phyloP scores from a whole-genome alignment of 2,797 vertebrate species.

The Rhynchotus rufescens region DNA sequence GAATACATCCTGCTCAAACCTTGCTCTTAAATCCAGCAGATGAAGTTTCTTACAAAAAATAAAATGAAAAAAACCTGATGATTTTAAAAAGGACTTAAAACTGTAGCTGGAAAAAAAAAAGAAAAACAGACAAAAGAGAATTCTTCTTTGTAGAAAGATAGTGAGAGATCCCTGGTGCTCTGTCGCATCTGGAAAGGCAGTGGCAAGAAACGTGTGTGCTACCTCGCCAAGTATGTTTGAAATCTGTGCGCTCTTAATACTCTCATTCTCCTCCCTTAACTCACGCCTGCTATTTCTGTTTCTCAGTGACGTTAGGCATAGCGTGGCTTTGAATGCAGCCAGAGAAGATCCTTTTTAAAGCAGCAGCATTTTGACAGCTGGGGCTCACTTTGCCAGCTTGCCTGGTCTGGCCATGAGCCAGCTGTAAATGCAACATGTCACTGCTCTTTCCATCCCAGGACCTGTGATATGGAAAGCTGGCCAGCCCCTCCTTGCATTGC shows the following conservation, averaged over 20 bases:
- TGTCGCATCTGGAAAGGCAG: slow-evolving; percentile 44
- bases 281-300: slow-evolving; percentile 75
- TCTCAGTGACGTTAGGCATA: slow-evolving; percentile 62
- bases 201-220: not conserved
- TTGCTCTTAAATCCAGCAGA: slow-evolving; percentile 64
- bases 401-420: not conserved
- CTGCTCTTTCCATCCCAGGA: not conserved
- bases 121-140: not conserved
- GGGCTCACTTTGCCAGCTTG: not conserved
- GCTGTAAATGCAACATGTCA: not conserved
- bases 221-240: slow-evolving; percentile 69
- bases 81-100: not conserved
- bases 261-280: slow-evolving; percentile 66
- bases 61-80: not conserved
- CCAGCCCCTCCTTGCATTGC: accelerated
- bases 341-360: slow-evolving; percentile 62
- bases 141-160: slow-evolving; percentile 15
- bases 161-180: slow-evolving; percentile 7
- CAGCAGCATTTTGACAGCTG: slow-evolving; percentile 6
- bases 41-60: slow-evolving; percentile 22
- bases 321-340: slow-evolving; percentile 61
- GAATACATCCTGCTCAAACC: slow-evolving; percentile 58
- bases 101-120: not conserved
- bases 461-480: accelerated
- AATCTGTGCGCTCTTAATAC: slow-evolving; percentile 71